Percentiles rank a stretch among this genome's conserved stretches.
Evolutionary conservation across 2,888 invertebrate genomes (phyloP).

Genomic region (Osmoderma eremita): DNA sequence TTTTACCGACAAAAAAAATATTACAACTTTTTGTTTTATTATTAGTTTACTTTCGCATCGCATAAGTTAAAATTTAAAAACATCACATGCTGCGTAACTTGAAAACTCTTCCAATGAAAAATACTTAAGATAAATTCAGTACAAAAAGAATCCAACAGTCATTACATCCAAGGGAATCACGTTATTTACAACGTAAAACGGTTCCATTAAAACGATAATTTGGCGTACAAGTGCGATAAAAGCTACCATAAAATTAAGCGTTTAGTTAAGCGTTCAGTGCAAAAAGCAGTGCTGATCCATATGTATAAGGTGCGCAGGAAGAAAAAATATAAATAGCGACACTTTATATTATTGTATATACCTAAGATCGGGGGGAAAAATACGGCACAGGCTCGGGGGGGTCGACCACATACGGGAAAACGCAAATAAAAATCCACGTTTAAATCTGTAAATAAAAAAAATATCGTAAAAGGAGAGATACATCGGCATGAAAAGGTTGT

Average conservation of each 20-base stretch:
- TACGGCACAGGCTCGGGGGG: not conserved
- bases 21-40: no score
- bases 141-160: no score
- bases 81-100: no score
- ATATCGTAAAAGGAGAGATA: not conserved
- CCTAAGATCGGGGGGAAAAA: constrained; percentile 2
- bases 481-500: no score
- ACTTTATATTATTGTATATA: constrained; percentile 1
- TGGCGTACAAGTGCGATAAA: not conserved
- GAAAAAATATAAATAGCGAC: not conserved
- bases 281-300: constrained; percentile 1
- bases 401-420: not conserved
- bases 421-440: constrained; percentile 4
- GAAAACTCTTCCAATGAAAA: no score
- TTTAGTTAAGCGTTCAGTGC: not conserved
- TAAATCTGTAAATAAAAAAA: constrained; percentile 10
- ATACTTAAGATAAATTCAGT: no score
- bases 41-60: no score
- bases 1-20: no score
- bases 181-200: not conserved
- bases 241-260: not conserved
- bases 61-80: no score
- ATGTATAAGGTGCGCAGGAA: not conserved
- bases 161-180: no score
- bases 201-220: not conserved